Conservation (phyloP, 2,888 invertebrate species). For the Zaprionus lineosus region DNA sequence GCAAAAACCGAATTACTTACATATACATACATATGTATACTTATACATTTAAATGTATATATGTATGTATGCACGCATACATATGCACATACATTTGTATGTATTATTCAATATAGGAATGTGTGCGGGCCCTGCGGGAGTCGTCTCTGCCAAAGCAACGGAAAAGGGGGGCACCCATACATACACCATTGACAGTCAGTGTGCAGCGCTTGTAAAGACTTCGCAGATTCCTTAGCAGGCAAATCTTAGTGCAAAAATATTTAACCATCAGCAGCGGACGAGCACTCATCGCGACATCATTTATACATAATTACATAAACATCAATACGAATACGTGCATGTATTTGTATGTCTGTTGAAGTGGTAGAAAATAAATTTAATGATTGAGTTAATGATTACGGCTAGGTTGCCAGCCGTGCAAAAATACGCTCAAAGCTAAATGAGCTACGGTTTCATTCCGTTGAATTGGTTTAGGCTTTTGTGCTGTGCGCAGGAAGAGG, state of each 20-base stretch:
- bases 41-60: background rate
- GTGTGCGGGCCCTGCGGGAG: constrained; percentile 66
- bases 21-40: constrained; percentile 16
- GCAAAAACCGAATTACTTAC: constrained; percentile 64
- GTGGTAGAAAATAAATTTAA: constrained; percentile 35
- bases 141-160: constrained; percentile 30
- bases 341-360: no score
- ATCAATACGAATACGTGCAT: no score
- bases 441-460: constrained; percentile 77
- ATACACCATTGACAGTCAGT: constrained; percentile 32
- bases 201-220: constrained; percentile 34
- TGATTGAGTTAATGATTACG: constrained; percentile 52
- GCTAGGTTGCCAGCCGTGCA: constrained; percentile 28
- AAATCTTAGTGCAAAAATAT: constrained; percentile 16
- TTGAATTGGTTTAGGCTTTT: constrained; percentile 69
- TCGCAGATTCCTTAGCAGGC: constrained; percentile 25
- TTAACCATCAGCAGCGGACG: constrained; percentile 29
- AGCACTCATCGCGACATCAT: constrained; percentile 19
- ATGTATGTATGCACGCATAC: constrained; percentile 10
- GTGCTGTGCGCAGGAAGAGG: constrained; percentile 73
- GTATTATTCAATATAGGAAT: constrained; percentile 3
- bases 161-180: constrained; percentile 53
- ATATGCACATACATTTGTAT: constrained; percentile 20
- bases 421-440: constrained; percentile 54
- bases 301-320: constrained; percentile 6